Evolutionary conservation across 23 tunicate genomes (phyloP).

Genomic region (Trididemnum clinides): DNA sequence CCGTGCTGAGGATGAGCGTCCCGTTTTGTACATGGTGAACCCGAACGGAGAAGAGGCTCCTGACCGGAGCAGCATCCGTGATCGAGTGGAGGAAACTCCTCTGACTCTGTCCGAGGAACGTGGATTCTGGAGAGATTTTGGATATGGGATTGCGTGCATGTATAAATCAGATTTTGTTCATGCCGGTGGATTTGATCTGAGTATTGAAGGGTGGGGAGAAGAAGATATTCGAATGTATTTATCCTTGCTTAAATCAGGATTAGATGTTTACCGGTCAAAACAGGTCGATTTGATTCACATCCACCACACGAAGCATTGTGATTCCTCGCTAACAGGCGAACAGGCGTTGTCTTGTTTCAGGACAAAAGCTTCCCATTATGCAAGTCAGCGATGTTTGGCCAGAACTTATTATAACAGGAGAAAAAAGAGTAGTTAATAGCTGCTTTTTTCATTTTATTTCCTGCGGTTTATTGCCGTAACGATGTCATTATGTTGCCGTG

Average conservation of each 20-base stretch:
- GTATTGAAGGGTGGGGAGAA: conserved; percentile 96
- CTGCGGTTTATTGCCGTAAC: too few species aligned
- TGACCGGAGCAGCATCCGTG: conserved; percentile 29
- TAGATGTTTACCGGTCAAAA: conserved; percentile 71
- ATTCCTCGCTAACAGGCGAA: conserved; percentile 45
- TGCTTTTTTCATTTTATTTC: too few species aligned
- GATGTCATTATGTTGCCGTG: too few species aligned
- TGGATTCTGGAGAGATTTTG: conserved; percentile 95
- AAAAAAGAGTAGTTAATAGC: not conserved
- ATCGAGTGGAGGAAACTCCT: conserved; percentile 52
- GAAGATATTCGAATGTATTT: conserved; percentile 77
- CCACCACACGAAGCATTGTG: conserved; percentile 73
- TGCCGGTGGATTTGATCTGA: conserved; percentile 86
- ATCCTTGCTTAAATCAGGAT: conserved; percentile 50
- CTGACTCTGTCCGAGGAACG: conserved; percentile 55
- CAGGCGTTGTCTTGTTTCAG: conserved; percentile 71
- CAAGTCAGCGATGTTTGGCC: conserved; percentile 75
- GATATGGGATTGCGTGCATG: conserved; percentile 89
- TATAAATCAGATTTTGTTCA: conserved; percentile 72
- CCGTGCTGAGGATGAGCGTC: conserved; percentile 5
- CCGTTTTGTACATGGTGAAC: not conserved
- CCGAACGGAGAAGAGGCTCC: conserved; percentile 27
- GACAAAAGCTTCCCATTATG: conserved; percentile 83
- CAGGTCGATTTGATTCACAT: conserved; percentile 79
- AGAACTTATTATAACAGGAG: conserved; percentile 30